Evolutionary conservation across 2,113 vertebrate species (phyloP).

Genomic region (Bos javanicus): DNA sequence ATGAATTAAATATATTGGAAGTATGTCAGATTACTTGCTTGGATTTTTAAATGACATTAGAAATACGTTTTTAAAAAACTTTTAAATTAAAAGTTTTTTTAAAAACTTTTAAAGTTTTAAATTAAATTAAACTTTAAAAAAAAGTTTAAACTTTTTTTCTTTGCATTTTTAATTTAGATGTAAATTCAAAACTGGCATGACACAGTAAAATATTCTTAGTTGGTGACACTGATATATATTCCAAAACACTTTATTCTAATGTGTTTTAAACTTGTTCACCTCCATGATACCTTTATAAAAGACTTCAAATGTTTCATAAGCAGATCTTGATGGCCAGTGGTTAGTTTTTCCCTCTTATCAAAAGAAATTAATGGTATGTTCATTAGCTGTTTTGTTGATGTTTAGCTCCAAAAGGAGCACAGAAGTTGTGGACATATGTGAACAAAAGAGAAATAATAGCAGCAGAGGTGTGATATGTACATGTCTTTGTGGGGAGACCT

Average conservation of each 20-base stretch:
- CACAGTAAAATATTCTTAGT: not conserved
- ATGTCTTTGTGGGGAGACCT: not conserved
- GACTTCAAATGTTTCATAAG: not conserved
- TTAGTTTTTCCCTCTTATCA: not conserved
- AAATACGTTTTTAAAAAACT: not conserved
- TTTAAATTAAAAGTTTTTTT: no score
- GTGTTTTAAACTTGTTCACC: not conserved
- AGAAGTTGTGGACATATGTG: not conserved
- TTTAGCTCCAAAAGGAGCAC: not conserved
- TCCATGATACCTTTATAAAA: not conserved
- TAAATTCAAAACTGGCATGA: not conserved
- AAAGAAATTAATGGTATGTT: not conserved
- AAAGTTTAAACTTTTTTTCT: not conserved
- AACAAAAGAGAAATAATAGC: not conserved
- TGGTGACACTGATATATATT: not conserved
- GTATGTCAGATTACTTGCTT: constrained; percentile 12
- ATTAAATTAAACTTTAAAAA: no score
- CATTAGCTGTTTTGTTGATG: not conserved
- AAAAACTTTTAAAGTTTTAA: no score
- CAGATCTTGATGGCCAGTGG: not conserved
- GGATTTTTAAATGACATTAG: constrained; percentile 18
- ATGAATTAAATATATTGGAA: not conserved
- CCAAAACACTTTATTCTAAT: not conserved
- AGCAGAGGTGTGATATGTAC: not conserved
- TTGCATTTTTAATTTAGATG: not conserved